phyloP scores from a whole-genome alignment of 2,797 vertebrate species.

The Borostomias antarcticus region DNA sequence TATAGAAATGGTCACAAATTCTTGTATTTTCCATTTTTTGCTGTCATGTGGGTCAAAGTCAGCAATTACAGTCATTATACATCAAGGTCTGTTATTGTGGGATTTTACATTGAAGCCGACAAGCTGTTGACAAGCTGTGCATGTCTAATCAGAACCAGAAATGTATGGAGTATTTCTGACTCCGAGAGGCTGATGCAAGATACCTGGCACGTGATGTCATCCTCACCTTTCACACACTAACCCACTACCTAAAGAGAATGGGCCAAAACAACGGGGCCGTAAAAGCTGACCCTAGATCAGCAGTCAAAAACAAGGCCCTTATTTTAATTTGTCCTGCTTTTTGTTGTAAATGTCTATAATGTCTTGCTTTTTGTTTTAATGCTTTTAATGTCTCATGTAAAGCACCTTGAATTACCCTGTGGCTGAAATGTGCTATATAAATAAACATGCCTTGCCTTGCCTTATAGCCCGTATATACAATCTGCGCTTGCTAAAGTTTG shows the following conservation, averaged over 20 bases:
- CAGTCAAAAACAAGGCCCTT: too few relatives aligned
- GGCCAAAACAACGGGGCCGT: neutral
- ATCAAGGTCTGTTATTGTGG: neutral
- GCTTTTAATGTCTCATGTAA: too few relatives aligned
- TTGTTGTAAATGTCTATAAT: too few relatives aligned
- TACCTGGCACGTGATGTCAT: constrained; percentile 48
- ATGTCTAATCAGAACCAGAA: constrained; percentile 37
- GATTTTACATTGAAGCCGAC: neutral
- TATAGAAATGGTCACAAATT: neutral
- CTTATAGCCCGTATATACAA: too few relatives aligned
- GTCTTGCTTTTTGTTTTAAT: too few relatives aligned
- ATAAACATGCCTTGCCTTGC: too few relatives aligned
- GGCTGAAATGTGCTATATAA: too few relatives aligned
- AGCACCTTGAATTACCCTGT: too few relatives aligned
- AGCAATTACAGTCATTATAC: neutral
- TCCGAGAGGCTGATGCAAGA: constrained; percentile 50
- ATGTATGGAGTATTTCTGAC: constrained; percentile 8
- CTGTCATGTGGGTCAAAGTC: neutral
- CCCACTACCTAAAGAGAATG: constrained; percentile 51
- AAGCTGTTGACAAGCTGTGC: constrained; percentile 14
- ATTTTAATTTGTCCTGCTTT: too few relatives aligned
- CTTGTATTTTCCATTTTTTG: neutral
- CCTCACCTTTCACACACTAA: constrained; percentile 76
- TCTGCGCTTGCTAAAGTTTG: too few relatives aligned
- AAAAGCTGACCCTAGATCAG: neutral